Conservation (phyloP, 2,888 invertebrate species). For the Tinea semifulvella region DNA sequence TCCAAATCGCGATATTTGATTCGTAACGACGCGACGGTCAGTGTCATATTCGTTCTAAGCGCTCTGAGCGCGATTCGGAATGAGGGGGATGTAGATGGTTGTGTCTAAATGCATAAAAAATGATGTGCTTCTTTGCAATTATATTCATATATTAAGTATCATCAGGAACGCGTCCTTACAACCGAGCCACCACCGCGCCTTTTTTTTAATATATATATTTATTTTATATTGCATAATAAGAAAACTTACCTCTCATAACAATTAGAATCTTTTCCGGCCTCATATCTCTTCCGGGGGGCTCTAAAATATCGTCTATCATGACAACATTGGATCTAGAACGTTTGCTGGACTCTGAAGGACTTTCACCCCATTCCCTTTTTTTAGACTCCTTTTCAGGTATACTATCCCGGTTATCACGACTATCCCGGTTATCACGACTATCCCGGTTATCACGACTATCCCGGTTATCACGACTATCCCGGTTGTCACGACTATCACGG, state of each 20-base stretch:
- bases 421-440: constrained; percentile 15
- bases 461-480: constrained; percentile 32
- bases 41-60: too few species aligned
- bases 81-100: too few species aligned
- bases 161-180: too few species aligned
- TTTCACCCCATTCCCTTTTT: constrained; percentile 23
- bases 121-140: too few species aligned
- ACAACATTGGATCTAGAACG: constrained; percentile 39
- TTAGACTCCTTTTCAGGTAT: not conserved
- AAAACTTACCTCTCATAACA: constrained; percentile 75
- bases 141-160: too few species aligned
- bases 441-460: constrained; percentile 20
- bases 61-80: too few species aligned
- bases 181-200: too few species aligned
- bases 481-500: constrained; percentile 25
- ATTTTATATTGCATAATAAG: too few species aligned
- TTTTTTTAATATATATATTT: too few species aligned
- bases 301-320: constrained; percentile 84
- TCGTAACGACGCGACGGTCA: too few species aligned
- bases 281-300: constrained; percentile 79
- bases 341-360: constrained; percentile 25
- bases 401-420: not conserved
- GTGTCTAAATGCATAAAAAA: too few species aligned
- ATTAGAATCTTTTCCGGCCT: constrained; percentile 86
- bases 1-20: too few species aligned